phyloP scores from a whole-genome alignment of 1,140 invertebrate species.

The Cotesia typhae region DNA sequence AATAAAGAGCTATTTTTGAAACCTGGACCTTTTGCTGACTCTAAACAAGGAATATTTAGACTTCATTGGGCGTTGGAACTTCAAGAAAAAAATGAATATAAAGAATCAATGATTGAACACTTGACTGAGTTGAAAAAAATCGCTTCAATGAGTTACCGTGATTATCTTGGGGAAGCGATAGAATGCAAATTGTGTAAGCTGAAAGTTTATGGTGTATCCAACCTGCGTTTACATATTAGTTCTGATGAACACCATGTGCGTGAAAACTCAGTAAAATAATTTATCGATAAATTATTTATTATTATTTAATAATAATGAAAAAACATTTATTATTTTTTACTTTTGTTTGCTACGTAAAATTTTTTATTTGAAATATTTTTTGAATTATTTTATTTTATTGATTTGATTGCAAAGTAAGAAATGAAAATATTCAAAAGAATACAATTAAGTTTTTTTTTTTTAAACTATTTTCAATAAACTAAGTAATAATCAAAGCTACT shows the following conservation, averaged over 20 bases:
- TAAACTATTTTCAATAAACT: too few species aligned
- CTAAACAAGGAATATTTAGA: constrained; percentile 67
- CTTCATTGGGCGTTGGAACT: constrained; percentile 68
- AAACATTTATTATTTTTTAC: too few species aligned
- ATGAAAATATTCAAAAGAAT: too few species aligned
- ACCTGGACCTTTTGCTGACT: constrained; percentile 50
- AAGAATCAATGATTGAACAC: constrained; percentile 48
- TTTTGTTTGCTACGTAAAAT: too few species aligned
- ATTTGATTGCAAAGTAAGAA: too few species aligned
- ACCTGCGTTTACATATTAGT: constrained; percentile 5
- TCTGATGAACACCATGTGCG: constrained; percentile 5
- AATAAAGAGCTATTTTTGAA: constrained; percentile 46
- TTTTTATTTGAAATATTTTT: too few species aligned
- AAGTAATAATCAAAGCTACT: too few species aligned
- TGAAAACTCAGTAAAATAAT: too few species aligned
- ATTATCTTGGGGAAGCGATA: neutral
- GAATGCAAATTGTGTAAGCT: constrained; percentile 20
- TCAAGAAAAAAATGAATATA: constrained; percentile 35
- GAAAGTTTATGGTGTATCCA: constrained; percentile 6
- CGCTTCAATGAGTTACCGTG: constrained; percentile 18
- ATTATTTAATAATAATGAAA: too few species aligned
- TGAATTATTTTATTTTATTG: too few species aligned
- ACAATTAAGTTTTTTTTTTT: too few species aligned
- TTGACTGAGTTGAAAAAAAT: constrained; percentile 45
- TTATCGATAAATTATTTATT: too few species aligned